Evolutionary conservation across 2,888 invertebrate species (phyloP).

Genomic region (Willowsia nigromaculata): DNA sequence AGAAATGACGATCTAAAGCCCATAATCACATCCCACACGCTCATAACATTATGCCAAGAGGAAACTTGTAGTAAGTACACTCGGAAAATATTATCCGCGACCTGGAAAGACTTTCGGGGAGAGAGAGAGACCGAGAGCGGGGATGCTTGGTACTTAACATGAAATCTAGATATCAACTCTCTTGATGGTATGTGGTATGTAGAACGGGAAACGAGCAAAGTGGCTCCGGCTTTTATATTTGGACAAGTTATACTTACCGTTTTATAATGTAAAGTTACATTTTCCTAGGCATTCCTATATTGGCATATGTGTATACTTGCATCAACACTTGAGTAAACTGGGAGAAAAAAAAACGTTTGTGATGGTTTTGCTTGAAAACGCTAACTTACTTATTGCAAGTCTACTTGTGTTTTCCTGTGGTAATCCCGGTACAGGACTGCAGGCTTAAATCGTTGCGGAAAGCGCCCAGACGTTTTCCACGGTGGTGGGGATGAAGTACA

Average conservation of each 20-base stretch:
- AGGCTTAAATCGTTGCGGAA: not conserved
- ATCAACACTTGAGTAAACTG: not conserved
- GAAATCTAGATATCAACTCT: conserved; percentile 44
- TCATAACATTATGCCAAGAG: conserved; percentile 65
- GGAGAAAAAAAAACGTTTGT: not conserved
- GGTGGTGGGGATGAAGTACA: not conserved
- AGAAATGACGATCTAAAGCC: conserved; percentile 66
- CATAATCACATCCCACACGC: conserved; percentile 68
- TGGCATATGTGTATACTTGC: not conserved
- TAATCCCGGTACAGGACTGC: not conserved
- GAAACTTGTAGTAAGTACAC: conserved; percentile 50
- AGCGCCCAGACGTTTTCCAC: not conserved
- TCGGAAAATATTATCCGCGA: conserved; percentile 55
- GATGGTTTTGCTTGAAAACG: not conserved
- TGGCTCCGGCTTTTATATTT: conserved; percentile 30
- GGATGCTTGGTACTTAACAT: conserved; percentile 41
- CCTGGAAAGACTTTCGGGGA: conserved; percentile 9
- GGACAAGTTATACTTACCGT: not conserved
- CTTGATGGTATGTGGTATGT: not conserved
- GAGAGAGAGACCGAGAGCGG: not conserved
- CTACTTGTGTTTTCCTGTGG: not conserved
- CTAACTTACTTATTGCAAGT: conserved; percentile 36
- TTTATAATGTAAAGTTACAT: not conserved
- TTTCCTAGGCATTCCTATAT: not conserved
- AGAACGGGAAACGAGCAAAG: conserved; percentile 49